phyloP scores from a whole-genome alignment of 2,797 vertebrate genomes.

The Balearica regulorum region DNA sequence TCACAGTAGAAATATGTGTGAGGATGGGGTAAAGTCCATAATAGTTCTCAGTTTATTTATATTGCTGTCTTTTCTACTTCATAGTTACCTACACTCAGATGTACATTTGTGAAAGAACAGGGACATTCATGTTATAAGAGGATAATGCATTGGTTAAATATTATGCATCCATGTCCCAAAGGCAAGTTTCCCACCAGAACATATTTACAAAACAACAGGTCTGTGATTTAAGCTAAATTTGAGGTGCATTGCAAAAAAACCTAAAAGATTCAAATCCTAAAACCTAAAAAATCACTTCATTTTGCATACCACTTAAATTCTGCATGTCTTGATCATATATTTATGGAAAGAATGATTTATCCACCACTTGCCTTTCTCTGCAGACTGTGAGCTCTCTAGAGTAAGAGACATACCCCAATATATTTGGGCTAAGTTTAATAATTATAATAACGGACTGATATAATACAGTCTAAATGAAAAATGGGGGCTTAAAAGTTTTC shows the following conservation, averaged over 20 bases:
- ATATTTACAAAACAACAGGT: neutral
- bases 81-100: neutral
- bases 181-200: neutral
- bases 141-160: neutral
- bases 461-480: neutral
- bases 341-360: neutral
- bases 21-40: neutral
- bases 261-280: neutral
- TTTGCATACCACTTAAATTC: neutral
- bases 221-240: neutral
- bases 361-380: neutral
- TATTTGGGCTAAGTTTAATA: neutral
- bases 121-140: neutral
- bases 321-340: neutral
- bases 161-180: neutral
- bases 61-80: neutral
- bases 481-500: neutral
- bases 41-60: neutral
- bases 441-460: neutral
- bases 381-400: neutral
- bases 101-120: neutral
- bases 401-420: neutral
- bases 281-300: neutral
- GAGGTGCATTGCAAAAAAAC: neutral
- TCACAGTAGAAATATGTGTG: neutral